phyloP scores from a whole-genome alignment of 2,113 vertebrate genomes.

The Phalacrocorax aristotelis region DNA sequence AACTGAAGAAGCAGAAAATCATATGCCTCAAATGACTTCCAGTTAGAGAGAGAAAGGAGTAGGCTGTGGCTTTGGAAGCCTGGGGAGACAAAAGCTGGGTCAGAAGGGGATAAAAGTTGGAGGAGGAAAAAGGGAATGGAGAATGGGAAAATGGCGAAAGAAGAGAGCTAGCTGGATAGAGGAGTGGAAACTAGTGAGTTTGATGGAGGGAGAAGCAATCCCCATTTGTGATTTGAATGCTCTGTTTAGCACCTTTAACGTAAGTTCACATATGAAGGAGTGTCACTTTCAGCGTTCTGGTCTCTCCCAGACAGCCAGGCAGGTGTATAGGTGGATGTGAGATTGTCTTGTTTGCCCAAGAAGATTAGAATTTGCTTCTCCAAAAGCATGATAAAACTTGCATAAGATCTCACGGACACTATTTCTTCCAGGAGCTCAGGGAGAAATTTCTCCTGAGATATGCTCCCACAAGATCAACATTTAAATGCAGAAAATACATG shows the following conservation, averaged over 20 bases:
- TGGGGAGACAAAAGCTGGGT: neutral
- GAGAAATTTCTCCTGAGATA: neutral
- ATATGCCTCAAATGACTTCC: rapidly evolving
- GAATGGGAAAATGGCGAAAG: neutral
- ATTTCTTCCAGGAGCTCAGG: neutral
- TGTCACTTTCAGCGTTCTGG: neutral
- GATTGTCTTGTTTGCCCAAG: neutral
- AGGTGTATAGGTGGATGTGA: neutral
- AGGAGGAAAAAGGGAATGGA: neutral
- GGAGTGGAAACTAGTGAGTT: neutral
- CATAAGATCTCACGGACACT: neutral
- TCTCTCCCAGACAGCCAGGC: neutral
- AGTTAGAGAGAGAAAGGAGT: neutral
- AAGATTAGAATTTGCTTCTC: neutral
- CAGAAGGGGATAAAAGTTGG: neutral
- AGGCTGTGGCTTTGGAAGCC: neutral
- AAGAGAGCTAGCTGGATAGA: neutral
- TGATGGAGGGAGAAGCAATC: neutral
- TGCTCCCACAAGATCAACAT: neutral
- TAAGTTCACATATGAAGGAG: rapidly evolving
- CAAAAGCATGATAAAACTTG: neutral
- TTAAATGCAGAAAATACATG: neutral
- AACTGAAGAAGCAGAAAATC: neutral
- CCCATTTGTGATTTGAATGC: neutral
- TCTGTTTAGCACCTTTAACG: neutral